Evolutionary conservation across 23 tunicate species (phyloP).

Genomic region (Ciona savignyi): DNA sequence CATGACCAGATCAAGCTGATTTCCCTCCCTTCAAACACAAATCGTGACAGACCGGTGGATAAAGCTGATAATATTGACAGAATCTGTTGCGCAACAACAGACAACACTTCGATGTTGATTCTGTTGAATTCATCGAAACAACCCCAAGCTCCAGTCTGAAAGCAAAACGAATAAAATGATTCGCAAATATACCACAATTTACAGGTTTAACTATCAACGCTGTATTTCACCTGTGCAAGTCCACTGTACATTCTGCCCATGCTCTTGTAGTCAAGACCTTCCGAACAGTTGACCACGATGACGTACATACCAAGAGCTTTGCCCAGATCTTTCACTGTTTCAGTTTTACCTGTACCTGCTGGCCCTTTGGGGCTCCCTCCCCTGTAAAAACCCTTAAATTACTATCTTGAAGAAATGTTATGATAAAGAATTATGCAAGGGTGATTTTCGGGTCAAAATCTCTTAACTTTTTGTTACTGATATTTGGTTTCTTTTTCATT

Average conservation of each 20-base stretch:
- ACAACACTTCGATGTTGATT: constrained; percentile 96
- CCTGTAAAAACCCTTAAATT: constrained; percentile 39
- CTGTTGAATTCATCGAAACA: constrained; percentile 96
- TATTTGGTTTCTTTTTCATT: no score
- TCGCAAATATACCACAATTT: no score
- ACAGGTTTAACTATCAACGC: no score
- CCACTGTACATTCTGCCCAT: constrained; percentile 99
- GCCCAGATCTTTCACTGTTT: constrained; percentile 91
- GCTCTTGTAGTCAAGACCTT: constrained; percentile 95
- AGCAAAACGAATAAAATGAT: no score
- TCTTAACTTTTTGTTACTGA: no score
- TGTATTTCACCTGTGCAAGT: constrained; percentile 86
- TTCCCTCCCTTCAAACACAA: constrained; percentile 97
- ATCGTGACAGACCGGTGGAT: constrained; percentile 57
- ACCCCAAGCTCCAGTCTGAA: constrained; percentile 98
- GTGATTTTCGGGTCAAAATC: no score
- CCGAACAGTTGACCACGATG: constrained; percentile 98
- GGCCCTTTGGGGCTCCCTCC: constrained; percentile 97
- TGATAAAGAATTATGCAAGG: no score
- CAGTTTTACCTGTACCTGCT: constrained; percentile 99
- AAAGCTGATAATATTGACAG: constrained; percentile 91
- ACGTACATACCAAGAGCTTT: constrained; percentile 99
- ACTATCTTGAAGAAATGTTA: no score
- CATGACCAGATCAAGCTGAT: constrained; percentile 96
- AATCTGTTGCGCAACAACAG: constrained; percentile 98